These are phyloP conservation scores for Sus cebifrons DNA, from an alignment of 2,797 vertebrate species.

Conservation along the genomic window DNA sequence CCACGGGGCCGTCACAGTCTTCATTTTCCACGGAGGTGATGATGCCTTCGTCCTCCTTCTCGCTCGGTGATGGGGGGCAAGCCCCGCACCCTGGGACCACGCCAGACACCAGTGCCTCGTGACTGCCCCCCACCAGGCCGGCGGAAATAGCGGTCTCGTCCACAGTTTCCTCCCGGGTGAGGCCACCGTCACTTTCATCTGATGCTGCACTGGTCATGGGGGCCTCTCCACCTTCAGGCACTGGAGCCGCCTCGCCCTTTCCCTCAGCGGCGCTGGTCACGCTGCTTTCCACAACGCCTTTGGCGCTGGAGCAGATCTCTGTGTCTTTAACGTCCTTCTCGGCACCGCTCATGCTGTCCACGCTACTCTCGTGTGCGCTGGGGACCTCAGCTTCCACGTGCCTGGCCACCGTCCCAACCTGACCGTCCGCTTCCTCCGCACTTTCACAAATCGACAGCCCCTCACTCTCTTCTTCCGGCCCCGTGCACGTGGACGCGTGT, in stretches of 20 bases:
- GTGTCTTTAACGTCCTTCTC: conserved; percentile 74
- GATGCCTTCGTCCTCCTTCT: conserved; percentile 74
- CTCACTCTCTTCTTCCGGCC: conserved; percentile 84
- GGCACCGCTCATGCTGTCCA: conserved; percentile 79
- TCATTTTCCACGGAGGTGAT: conserved; percentile 82
- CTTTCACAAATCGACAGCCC: conserved; percentile 81
- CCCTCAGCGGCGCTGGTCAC: conserved; percentile 86
- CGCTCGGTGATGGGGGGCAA: conserved; percentile 51
- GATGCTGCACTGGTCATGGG: conserved; percentile 65
- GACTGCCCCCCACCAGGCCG: conserved; percentile 75
- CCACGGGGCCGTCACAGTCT: conserved; percentile 80
- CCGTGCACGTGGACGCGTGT: conserved; percentile 87
- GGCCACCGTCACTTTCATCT: conserved; percentile 65
- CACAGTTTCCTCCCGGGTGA: background rate
- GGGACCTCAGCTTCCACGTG: conserved; percentile 84
- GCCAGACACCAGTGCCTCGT: conserved; percentile 84
- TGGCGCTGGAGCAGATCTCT: conserved; percentile 83
- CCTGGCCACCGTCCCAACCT: conserved; percentile 78
- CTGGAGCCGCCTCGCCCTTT: background rate
- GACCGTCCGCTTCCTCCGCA: conserved; percentile 83
- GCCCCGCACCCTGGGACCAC: conserved; percentile 77
- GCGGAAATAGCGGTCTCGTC: conserved; percentile 73
- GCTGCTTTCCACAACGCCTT: conserved; percentile 90
- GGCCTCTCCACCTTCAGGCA: background rate
- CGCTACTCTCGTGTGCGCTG: conserved; percentile 75